Base-by-base conservation (phyloP, 2,113 vertebrate species). In the Isichthys henryi region DNA sequence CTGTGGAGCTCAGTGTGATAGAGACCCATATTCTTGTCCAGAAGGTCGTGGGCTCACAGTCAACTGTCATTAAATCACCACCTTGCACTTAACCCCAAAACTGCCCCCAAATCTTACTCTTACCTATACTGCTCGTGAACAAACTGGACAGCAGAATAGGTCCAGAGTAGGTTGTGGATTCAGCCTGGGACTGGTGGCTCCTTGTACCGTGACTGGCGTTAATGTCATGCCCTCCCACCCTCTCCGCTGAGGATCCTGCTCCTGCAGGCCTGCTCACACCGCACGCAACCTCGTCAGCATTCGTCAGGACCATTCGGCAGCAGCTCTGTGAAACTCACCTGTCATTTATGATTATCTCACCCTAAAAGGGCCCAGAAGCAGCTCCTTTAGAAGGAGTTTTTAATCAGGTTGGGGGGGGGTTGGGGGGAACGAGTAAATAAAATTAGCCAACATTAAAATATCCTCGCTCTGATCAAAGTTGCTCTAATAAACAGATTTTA, bases 371-470 rank as follows among this genome's bases (percentile, higher is more conserved):
- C 92, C 91, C 92, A 93, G 92, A 91, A 93, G 92, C 74, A 77
- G 70, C 74, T 89, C 84, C 53, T 56, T 7, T 49, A 87, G 86
- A 89, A 87, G 45, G 46, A 58, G 70, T 83, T 35, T 82, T 85
- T 39, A 96, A 96, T 95, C 95, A 95, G 95, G 94, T 93, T 88
- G 92, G 94, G 93, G 94, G 93, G 92, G 53, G 58, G 58, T 1
- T 39, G 58, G 13, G 50, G 23, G 93, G 94, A 94, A 92, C 94
- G 91, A 93, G 94, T 94, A 96, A 96, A 96, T 96, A 95, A 94
- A 96, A 96, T 96, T 95, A 96, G 95, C 95, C 93, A 94, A 94
- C 95, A 96, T 96, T 96, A 96, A 94, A 96, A 94, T 94, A 95
- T 95, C 95, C 92, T 92, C 91, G 93, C 92, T 91, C 95, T 96